phyloP scores from a whole-genome alignment of 2,888 invertebrate species.

The Pristionchus exspectatus region DNA sequence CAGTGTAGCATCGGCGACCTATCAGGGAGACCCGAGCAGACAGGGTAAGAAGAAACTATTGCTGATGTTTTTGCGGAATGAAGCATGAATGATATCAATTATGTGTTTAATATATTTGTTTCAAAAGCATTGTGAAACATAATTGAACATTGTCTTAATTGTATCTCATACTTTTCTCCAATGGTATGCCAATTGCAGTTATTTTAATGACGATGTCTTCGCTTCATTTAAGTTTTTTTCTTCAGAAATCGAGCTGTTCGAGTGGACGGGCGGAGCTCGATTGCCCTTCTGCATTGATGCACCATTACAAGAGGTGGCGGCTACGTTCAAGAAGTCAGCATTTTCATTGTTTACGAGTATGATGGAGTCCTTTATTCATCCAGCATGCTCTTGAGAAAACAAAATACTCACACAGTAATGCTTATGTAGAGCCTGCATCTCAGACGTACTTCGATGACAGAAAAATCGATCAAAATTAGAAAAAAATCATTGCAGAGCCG shows the following conservation, averaged over 20 bases:
- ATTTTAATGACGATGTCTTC: too few species aligned
- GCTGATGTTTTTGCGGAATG: too few species aligned
- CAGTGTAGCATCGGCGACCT: not conserved
- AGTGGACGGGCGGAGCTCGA: constrained; percentile 72
- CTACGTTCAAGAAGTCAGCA: constrained; percentile 42
- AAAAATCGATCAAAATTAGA: not conserved
- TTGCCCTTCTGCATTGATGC: constrained; percentile 74
- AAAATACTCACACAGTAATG: too few species aligned
- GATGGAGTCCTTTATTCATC: not conserved
- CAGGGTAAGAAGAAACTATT: not conserved
- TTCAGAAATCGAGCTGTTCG: constrained; percentile 74
- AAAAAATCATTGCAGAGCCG: not conserved
- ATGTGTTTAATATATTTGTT: too few species aligned
- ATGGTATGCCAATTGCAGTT: not conserved
- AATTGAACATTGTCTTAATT: too few species aligned
- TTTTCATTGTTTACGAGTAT: not conserved
- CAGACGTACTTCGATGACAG: too few species aligned
- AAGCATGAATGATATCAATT: too few species aligned
- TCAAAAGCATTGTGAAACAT: too few species aligned
- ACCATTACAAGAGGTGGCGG: constrained; percentile 71
- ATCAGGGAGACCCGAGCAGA: not conserved
- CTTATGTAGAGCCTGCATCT: too few species aligned
- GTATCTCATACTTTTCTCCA: not conserved
- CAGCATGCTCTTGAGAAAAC: too few species aligned
- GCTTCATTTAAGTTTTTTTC: too few species aligned